Conservation (phyloP, 2,797 vertebrate species). For the Champsocephalus gunnari region DNA sequence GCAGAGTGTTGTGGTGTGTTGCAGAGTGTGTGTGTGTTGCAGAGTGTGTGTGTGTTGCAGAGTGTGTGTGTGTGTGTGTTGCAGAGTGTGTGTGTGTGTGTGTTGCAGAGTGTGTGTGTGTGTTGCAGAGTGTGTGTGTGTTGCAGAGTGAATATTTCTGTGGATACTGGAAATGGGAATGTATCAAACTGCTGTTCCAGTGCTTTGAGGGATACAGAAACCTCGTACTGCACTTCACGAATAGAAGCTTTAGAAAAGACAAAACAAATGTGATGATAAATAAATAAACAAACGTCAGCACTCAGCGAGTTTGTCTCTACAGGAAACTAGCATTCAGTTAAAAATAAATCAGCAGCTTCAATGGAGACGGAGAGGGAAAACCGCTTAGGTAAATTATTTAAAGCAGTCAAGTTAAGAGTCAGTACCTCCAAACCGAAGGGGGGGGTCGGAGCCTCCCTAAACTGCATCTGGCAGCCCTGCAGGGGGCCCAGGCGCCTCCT, state of each 20-base stretch:
- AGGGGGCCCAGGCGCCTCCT: constrained; percentile 67
- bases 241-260: background rate
- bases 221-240: constrained; percentile 6
- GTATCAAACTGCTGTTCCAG: background rate
- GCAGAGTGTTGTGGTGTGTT: too few relatives aligned
- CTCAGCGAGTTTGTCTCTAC: constrained; percentile 13
- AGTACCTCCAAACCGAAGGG: constrained; percentile 65
- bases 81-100: background rate
- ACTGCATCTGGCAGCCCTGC: constrained; percentile 68
- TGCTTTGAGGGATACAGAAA: background rate
- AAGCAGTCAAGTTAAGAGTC: constrained; percentile 29
- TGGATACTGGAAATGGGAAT: background rate
- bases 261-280: constrained; percentile 24
- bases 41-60: too few relatives aligned
- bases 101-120: background rate
- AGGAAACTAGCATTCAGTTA: constrained; percentile 26
- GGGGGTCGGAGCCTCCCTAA: constrained; percentile 67
- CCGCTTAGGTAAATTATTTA: constrained; percentile 66
- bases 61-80: background rate
- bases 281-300: constrained; percentile 30
- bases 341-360: constrained; percentile 20
- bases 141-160: too few relatives aligned
- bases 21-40: background rate
- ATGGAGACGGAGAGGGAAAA: constrained; percentile 34
- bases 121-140: background rate